A percentile compares a stretch with the other conserved stretches of the same genome.
phyloP scores from a whole-genome alignment of 2,113 vertebrate genomes.

The Mirounga angustirostris region DNA sequence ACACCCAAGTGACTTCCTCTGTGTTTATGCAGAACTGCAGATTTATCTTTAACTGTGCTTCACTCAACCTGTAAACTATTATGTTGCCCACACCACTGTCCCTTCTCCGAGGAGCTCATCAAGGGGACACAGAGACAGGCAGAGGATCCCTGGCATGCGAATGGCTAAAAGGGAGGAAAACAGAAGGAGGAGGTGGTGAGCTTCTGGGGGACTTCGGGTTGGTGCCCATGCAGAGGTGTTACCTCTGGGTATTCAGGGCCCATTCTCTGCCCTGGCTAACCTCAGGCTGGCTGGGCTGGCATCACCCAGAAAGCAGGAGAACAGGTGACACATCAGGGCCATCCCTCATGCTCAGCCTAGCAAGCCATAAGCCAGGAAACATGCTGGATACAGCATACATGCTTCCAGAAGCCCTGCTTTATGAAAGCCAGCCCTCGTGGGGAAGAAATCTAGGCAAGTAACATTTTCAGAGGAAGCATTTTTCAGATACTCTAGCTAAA shows the following conservation, averaged over 20 bases:
- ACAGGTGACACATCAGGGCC: not conserved
- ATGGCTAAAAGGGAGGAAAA: not conserved
- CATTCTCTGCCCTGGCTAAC: not conserved
- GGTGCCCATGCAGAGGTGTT: not conserved
- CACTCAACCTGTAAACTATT: not conserved
- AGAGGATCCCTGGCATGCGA: too few relatives aligned
- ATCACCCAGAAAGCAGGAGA: not conserved
- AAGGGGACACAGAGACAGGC: not conserved
- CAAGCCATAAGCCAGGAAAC: not conserved
- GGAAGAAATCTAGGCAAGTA: not conserved
- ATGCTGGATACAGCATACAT: rapidly evolving
- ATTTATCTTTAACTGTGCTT: not conserved
- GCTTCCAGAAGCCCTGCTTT: too few relatives aligned
- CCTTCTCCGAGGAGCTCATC: not conserved
- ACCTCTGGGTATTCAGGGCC: not conserved
- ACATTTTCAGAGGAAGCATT: not conserved
- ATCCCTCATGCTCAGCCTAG: not conserved
- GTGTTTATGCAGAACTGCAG: not conserved
- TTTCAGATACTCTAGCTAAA: not conserved
- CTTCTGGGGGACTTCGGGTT: not conserved
- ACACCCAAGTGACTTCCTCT: not conserved
- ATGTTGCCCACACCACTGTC: too few relatives aligned
- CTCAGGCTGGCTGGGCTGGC: not conserved
- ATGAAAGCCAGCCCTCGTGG: not conserved
- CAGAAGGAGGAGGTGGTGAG: not conserved